Base-by-base conservation (phyloP, 2,797 vertebrate genomes). In the Chaenodraco wilsoni region DNA sequence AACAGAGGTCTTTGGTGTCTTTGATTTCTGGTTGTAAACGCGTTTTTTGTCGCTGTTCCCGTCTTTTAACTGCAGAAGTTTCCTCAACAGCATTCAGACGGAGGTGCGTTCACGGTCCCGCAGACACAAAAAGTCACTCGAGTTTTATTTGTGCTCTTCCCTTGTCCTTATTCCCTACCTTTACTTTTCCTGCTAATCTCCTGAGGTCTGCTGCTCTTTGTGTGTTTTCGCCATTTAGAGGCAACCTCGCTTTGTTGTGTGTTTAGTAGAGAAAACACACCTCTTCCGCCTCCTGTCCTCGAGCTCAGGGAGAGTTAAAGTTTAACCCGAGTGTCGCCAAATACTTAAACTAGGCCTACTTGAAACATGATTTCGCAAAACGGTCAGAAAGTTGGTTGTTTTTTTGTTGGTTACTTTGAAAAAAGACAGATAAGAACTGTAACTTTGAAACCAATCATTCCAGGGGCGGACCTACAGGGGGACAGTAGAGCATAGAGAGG, bases 211-310 rank as follows among this genome's bases (percentile, higher is more conserved):
- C 12, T 9, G 23, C 3, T 11, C 6, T n/a, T 15, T 0, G 16
- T 0, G 4, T 15, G 27, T 40, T 78, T 79, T 80, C 65, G 66
- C 59, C 68, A 40, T 86, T 75, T 41, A 13, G 37, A 14, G 40
- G 31, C 49, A 78, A 64, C 37, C 73, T 65, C 37, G 1, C 17
- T 1, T 40, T 65, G 19, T 45, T 40, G n/a, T 27, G 33, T 15
- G 57, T 16, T 46, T 11, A 19, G 15, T 23, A 54, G 59, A 46
- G 16, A 59, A 76, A 84, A 79, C 90, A 88, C 89, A 86, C 91
- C 91, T 87, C 91, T 93, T 94, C 92, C 92, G 91, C 84, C 91
- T 84, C 76, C 77, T 59, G 57, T 31, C 45, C 68, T 41, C 58
- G 10, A n/a, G 51, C 33, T 4, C 37, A 5, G n/a, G 13, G 3